phyloP scores from a whole-genome alignment of 2,797 vertebrate genomes.

The Malacoctenus gilli region DNA sequence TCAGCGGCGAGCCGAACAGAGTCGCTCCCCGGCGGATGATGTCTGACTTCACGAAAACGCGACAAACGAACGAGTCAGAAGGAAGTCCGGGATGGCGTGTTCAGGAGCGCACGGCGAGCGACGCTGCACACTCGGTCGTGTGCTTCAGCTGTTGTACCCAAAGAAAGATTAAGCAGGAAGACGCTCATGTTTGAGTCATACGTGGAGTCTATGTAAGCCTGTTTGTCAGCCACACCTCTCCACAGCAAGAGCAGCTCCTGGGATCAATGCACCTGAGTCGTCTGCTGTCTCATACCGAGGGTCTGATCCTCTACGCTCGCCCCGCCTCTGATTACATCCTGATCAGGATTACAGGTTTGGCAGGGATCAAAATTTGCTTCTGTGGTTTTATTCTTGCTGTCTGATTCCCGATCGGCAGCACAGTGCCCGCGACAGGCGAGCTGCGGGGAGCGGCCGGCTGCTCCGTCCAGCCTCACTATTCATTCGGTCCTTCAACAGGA shows the following conservation, averaged over 20 bases:
- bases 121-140: too few species aligned
- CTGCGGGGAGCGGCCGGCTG: slow-evolving; percentile 17
- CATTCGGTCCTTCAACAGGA: slow-evolving; percentile 63
- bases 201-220: slow-evolving; percentile 37
- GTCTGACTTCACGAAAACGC: too few species aligned
- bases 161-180: too few species aligned
- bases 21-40: slow-evolving; percentile 19
- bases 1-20: slow-evolving; percentile 44
- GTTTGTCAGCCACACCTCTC: slow-evolving; percentile 48
- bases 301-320: slow-evolving; percentile 51
- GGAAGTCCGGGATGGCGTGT: too few species aligned
- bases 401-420: slow-evolving; percentile 46
- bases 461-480: slow-evolving; percentile 48
- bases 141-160: too few species aligned
- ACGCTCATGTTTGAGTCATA: too few species aligned
- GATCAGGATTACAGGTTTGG: slow-evolving; percentile 63
- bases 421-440: slow-evolving; percentile 21
- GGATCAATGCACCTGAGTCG: slow-evolving; percentile 60
- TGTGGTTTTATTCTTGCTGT: slow-evolving; percentile 50
- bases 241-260: slow-evolving; percentile 50
- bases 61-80: too few species aligned
- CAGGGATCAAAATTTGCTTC: slow-evolving; percentile 48
- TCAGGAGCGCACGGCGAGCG: too few species aligned
- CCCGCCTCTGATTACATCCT: slow-evolving; percentile 45
- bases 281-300: slow-evolving; percentile 59